Base-by-base conservation (phyloP, 2,797 vertebrate species). In the Onychomys arenicola region DNA sequence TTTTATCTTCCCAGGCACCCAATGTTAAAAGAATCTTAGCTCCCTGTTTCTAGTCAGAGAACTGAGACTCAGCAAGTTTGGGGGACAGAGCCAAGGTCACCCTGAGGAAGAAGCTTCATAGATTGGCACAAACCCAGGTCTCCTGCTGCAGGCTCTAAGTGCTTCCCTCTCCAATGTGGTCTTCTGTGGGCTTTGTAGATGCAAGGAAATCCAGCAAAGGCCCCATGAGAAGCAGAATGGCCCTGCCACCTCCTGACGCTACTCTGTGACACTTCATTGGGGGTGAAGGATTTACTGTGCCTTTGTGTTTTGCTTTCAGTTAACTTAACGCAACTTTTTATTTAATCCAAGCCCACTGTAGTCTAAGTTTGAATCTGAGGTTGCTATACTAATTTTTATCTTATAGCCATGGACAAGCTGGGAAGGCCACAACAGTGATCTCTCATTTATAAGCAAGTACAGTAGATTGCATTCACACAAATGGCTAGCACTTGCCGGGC, bases 321-420 rank as follows among this genome's bases (percentile, higher is more conserved):
- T 83, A 91, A 77, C 40, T 90, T 77, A 96, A 65, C 25, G 63
- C 77, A 90, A 90, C 9, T 95, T 69, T 85, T 37, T 71, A 90
- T 77, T 65, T 88, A 67, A 77, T 32, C 43, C 46, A 78, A 55
- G 52, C 8, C 69, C 84, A 59, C 2, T 46, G 21, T 37, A 59
- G 19, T 43, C 46, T 65, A 75, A 59, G 34, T 94, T 80, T 61
- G 85, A 95, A 87, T 83, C 23, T 87, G 67, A 61, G n/a, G 9
- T 63, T 34, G 21, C 34, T 7, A 32, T n/a, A 77, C 5, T 32
- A 40, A 61, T 49, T 88, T 93, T 89, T 85, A 82, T 71, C 86
- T 89, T 96, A 49, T 25, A 93, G 55, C 5, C 55, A 16, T 29
- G 67, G 71, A 1, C 25, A 61, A 78, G 5, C 25, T 92, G 34